These are phyloP conservation scores for Neodontobutis hainanensis DNA, from an alignment of 2,113 vertebrate genomes.

Conservation along the genomic window DNA sequence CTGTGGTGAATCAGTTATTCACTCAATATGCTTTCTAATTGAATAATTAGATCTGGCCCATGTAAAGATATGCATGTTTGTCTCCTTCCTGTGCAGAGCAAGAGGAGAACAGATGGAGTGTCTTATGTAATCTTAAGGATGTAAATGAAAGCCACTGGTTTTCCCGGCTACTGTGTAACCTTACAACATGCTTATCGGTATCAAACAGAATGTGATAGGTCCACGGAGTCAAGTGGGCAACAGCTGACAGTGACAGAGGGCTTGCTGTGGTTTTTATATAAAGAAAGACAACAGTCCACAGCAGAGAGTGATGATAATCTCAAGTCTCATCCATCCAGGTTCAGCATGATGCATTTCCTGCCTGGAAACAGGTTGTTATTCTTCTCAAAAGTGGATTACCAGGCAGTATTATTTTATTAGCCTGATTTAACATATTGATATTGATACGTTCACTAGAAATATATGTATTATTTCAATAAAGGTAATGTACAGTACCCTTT, in stretches of 20 bases:
- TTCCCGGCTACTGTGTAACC: conserved; percentile 34
- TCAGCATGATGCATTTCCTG: conserved; percentile 19
- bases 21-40: conserved; percentile 64
- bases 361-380: conserved; percentile 21
- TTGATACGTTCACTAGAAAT: no score
- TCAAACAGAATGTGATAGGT: conserved; percentile 45
- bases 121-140: conserved; percentile 56
- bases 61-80: conserved; percentile 56
- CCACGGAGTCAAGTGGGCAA: conserved; percentile 9
- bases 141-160: conserved; percentile 54
- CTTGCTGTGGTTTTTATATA: conserved; percentile 31
- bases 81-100: conserved; percentile 35
- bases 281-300: conserved; percentile 27
- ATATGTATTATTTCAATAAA: no score
- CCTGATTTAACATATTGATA: no score
- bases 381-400: no score
- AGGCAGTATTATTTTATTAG: no score
- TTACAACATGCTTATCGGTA: conserved; percentile 17
- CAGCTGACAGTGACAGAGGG: conserved; percentile 46
- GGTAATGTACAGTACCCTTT: no score
- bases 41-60: conserved; percentile 64
- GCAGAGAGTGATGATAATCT: conserved; percentile 47
- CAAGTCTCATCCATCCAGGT: conserved; percentile 48
- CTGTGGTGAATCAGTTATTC: conserved; percentile 64
- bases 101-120: conserved; percentile 57